Percentiles rank a stretch among this genome's conserved stretches.
These are phyloP conservation scores for Epizoanthus fatuus DNA, from an alignment of 92 coral and sea anemone species.

Conservation along the genomic window DNA sequence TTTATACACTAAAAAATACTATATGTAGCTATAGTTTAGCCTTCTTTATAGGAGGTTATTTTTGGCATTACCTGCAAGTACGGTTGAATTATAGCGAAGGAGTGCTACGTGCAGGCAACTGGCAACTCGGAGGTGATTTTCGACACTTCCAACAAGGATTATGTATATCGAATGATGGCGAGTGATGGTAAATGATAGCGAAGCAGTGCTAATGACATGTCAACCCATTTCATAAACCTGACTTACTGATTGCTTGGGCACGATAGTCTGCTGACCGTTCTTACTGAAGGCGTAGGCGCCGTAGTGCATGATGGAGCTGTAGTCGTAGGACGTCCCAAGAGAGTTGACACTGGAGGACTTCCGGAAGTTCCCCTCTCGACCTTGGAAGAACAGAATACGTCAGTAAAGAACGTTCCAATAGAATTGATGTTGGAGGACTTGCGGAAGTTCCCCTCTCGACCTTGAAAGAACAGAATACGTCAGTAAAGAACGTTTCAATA, in stretches of 20 bases:
- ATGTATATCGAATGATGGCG: neutral
- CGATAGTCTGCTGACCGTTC: conserved; percentile 65
- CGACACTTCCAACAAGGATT: neutral
- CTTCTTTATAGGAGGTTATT: no score
- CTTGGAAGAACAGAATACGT: neutral
- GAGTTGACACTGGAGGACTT: conserved; percentile 38
- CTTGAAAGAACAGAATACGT: neutral
- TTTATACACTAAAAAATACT: no score
- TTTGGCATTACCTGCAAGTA: no score
- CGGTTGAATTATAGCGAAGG: no score
- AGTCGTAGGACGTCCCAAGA: conserved; percentile 63
- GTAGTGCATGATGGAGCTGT: conserved; percentile 71
- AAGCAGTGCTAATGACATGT: no score
- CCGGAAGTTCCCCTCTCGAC: conserved; percentile 8
- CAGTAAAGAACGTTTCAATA: no score
- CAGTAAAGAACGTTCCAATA: no score
- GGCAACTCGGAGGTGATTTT: neutral
- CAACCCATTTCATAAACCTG: no score
- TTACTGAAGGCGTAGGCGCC: conserved; percentile 55
- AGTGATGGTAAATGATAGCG: no score
- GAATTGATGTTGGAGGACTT: neutral
- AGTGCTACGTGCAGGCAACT: no score
- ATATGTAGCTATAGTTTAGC: no score
- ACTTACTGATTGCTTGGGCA: conserved; percentile 53
- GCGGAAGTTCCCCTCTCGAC: neutral